A percentile compares a stretch with the other conserved stretches of the same genome.
Conservation (phyloP, 2,888 invertebrate species). For the Aethes cnicana region DNA sequence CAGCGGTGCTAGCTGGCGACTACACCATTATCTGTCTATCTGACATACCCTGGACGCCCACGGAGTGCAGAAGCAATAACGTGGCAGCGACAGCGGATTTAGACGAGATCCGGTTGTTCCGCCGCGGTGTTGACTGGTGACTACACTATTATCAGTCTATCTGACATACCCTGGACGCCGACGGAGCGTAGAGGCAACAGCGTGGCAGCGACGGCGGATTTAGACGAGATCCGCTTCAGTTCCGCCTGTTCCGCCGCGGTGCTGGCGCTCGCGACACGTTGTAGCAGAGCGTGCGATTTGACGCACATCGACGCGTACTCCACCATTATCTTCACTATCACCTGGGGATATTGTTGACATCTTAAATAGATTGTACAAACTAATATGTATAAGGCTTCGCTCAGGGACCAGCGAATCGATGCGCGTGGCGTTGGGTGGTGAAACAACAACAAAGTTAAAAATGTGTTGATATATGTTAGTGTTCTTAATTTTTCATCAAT, state of each 20-base stretch:
- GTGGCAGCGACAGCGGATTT: too few relatives aligned
- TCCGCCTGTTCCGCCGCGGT: conserved; percentile 87
- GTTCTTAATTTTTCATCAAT: too few relatives aligned
- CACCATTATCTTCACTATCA: conserved; percentile 96
- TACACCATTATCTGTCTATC: too few relatives aligned
- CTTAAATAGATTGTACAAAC: too few relatives aligned
- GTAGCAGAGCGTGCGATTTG: conserved; percentile 95
- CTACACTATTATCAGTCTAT: neutral
- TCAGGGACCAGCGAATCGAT: too few relatives aligned
- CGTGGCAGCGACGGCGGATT: conserved; percentile 89
- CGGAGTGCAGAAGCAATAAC: neutral
- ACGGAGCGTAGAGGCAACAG: conserved; percentile 97
- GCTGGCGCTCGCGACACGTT: conserved; percentile 91
- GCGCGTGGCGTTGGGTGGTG: too few relatives aligned
- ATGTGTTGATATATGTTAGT: too few relatives aligned
- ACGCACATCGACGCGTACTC: conserved; percentile 95
- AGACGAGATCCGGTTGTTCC: too few relatives aligned
- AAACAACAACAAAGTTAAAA: too few relatives aligned
- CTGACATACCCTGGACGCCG: conserved; percentile 92
- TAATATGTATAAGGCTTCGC: too few relatives aligned
- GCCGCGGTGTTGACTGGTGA: too few relatives aligned
- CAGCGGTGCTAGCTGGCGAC: conserved; percentile 90
- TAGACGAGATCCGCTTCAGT: conserved; percentile 88
- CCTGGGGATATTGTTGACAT: conserved; percentile 65
- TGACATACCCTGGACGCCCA: too few relatives aligned